Evolutionary conservation across 2,888 invertebrate genomes (phyloP), one percentile per base, ranked within the genome.

Genomic region (Dynastes maya): DNA sequence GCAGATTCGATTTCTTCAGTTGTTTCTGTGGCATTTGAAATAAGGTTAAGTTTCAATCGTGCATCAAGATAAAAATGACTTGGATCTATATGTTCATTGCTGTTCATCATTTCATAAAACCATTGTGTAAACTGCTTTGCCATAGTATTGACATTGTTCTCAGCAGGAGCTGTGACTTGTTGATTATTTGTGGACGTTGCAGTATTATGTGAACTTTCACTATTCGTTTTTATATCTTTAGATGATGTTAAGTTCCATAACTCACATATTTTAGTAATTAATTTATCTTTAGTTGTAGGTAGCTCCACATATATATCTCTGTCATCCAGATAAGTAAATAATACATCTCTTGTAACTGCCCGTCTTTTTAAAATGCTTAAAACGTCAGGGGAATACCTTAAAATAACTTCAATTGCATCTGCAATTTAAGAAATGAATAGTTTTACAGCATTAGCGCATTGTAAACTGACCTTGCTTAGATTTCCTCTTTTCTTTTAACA

Each of bases 21-120:
- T 13, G 86, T 81, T 74, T 72, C 79, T 55, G 84, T 80, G 22
- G 83, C 79, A 5, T 83, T 81, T 1, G 85, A 83, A 13, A 82
- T 81, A 72, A 88, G 80, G 78, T 86, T 85, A 45, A 90, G 72
- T 80, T 86, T 86, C 68, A 90, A 83, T 80, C 85, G 87, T 45
- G 90, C 89, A 84, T 93, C 92, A 8, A 85, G 84, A 90, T 90
- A 93, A 82, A 93, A 92, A 84, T 93, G 92, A 40, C 90, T 88
- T 0, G 87, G 76, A 32, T 88, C 89, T 37, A 92, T 86, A 22
- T 81, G 79, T 32, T 85, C 86, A 71, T 86, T 84, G 1, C 85
- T 84, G 82, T 91, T 91, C 76, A 90, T 82, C 84, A 90, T 84
- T 3, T 84, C 80, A 79, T 91, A 93, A 85, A 91, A 93, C 93